phyloP scores from a whole-genome alignment of 2,113 vertebrate species.

The Hucho hucho region DNA sequence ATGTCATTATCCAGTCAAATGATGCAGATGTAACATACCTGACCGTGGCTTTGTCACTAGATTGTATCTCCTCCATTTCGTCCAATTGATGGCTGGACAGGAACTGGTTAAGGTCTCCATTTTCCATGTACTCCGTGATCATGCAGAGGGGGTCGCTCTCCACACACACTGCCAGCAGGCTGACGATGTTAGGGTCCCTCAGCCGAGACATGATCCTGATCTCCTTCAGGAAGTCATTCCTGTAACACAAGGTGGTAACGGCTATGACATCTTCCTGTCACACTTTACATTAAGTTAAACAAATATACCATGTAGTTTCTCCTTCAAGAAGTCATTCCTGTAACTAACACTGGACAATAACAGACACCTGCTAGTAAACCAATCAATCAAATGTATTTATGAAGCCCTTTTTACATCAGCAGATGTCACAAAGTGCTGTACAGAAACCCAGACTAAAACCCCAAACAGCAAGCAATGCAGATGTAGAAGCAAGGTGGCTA shows the following conservation, averaged over 20 bases:
- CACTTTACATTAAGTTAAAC: background rate
- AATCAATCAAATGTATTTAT: too few species aligned
- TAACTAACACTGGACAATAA: too few species aligned
- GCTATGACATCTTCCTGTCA: background rate
- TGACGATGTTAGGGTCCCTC: constrained; percentile 94
- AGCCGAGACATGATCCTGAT: constrained; percentile 97
- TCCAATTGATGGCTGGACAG: constrained; percentile 84
- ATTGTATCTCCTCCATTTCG: constrained; percentile 26
- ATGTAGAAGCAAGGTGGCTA: too few species aligned
- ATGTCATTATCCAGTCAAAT: background rate
- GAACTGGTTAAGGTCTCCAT: constrained; percentile 97
- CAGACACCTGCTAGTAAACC: too few species aligned
- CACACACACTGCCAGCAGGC: constrained; percentile 91
- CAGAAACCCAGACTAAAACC: too few species aligned
- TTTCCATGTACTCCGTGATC: constrained; percentile 99
- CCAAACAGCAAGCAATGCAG: too few species aligned
- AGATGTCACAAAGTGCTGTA: too few species aligned
- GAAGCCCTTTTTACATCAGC: too few species aligned
- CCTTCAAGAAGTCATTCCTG: too few species aligned
- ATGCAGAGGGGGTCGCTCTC: constrained; percentile 90
- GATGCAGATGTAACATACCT: constrained; percentile 70
- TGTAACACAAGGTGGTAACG: constrained; percentile 48
- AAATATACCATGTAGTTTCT: too few species aligned
- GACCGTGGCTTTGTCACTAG: constrained; percentile 44
- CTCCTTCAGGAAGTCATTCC: constrained; percentile 98